A percentile compares a stretch with the other conserved stretches of the same genome.
These are phyloP conservation scores for Sebastes schlegelii DNA, from an alignment of 2,113 vertebrate genomes.

Conservation along the genomic window DNA sequence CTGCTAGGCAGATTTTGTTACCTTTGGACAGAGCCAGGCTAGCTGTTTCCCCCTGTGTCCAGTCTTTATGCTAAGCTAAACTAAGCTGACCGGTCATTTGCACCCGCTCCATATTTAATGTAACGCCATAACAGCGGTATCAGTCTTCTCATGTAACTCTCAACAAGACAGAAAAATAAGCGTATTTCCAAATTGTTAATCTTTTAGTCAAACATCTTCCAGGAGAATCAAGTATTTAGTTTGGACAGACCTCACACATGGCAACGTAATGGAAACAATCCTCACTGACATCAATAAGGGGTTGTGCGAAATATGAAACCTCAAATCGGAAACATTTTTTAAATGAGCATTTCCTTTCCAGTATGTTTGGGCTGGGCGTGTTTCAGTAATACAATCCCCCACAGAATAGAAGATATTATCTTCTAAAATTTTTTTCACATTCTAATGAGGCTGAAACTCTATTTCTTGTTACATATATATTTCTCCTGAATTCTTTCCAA, in stretches of 20 bases:
- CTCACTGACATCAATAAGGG: conserved; percentile 3
- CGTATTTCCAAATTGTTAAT: neutral
- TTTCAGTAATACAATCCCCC: conserved; percentile 20
- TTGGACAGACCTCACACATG: conserved; percentile 12
- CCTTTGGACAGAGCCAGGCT: neutral
- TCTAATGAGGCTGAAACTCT: conserved; percentile 18
- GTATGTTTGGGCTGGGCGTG: conserved; percentile 4
- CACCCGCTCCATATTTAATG: neutral
- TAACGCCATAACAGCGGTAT: neutral
- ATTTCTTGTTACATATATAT: conserved; percentile 32
- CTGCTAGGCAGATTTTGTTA: neutral
- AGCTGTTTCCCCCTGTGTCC: neutral
- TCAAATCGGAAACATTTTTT: conserved; percentile 37
- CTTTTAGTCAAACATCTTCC: neutral
- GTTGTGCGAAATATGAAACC: conserved; percentile 19
- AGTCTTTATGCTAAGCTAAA: conserved; percentile 5
- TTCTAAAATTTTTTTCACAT: neutral
- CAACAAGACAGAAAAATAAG: neutral
- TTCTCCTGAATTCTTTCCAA: conserved; percentile 15
- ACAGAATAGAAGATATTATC: conserved; percentile 6
- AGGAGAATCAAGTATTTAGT: conserved; percentile 2
- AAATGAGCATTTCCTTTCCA: conserved; percentile 18
- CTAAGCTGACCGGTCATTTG: neutral
- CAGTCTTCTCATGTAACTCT: neutral
- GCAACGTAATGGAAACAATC: conserved; percentile 4